Percentiles rank a stretch among this genome's conserved stretches.
These are phyloP conservation scores for Scaptomyza montana DNA, from an alignment of 1,140 invertebrate genomes.

Conservation along the genomic window DNA sequence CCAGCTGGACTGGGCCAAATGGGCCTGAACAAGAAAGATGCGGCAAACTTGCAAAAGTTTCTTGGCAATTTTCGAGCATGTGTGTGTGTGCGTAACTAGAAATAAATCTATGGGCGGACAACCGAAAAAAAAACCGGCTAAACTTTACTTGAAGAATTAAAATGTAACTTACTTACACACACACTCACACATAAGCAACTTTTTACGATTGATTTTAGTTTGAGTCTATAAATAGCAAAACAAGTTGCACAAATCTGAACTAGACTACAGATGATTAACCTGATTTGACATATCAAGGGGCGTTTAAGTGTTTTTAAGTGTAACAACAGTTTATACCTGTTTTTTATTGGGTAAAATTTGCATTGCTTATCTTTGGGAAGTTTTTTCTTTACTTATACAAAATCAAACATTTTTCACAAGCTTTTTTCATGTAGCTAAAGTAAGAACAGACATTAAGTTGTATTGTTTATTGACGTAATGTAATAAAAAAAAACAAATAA, in stretches of 20 bases:
- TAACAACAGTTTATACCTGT: neutral
- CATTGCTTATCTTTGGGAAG: no score
- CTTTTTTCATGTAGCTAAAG: no score
- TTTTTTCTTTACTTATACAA: no score
- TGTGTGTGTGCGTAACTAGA: neutral
- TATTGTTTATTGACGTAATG: no score
- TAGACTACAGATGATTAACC: neutral
- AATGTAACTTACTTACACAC: slow-evolving; percentile 18
- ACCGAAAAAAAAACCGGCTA: neutral
- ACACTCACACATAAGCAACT: neutral
- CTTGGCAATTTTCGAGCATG: neutral
- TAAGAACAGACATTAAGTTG: no score
- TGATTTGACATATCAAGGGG: neutral
- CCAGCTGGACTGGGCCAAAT: neutral
- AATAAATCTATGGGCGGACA: slow-evolving; percentile 37
- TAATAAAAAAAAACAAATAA: no score
- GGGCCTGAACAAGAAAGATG: neutral
- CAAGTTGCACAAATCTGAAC: neutral
- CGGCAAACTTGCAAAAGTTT: slow-evolving; percentile 1
- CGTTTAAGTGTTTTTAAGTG: neutral
- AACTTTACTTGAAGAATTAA: slow-evolving; percentile 20
- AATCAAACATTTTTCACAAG: no score
- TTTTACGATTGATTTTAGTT: neutral
- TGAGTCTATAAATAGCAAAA: slow-evolving; percentile 20
- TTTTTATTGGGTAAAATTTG: no score